Evolutionary conservation across 2,113 vertebrate species (phyloP).

Genomic region (Hirundichthys speculiger): DNA sequence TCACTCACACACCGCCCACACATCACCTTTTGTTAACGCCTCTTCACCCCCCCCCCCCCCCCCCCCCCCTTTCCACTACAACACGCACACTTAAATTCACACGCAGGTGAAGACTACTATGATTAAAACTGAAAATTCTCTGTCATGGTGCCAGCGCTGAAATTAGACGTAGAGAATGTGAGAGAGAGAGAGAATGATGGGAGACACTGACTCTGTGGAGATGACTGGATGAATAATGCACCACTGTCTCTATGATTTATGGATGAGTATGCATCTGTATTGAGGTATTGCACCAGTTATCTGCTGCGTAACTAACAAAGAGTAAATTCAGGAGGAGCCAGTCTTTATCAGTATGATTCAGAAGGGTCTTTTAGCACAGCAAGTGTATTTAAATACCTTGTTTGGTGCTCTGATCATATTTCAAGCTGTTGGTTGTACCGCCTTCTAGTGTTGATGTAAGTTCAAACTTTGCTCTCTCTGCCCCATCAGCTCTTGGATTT

Average conservation of each 20-base stretch:
- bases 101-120: conserved; percentile 37
- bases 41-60: no score
- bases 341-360: conserved; percentile 19
- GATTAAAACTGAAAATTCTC: conserved; percentile 61
- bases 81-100: not conserved
- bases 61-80: conserved; percentile 5
- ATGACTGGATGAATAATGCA: conserved; percentile 78
- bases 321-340: conserved; percentile 29
- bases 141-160: conserved; percentile 38
- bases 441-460: not conserved
- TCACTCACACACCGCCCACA: conserved; percentile 34
- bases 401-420: not conserved
- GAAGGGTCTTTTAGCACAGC: conserved; percentile 1
- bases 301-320: conserved; percentile 56
- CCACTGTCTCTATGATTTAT: conserved; percentile 67
- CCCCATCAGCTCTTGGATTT: no score
- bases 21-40: conserved; percentile 54
- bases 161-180: conserved; percentile 42
- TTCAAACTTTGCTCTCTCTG: not conserved
- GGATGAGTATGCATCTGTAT: conserved; percentile 68
- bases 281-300: conserved; percentile 64
- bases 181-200: conserved; percentile 36
- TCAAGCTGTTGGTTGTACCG: conserved; percentile 2
- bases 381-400: no score
- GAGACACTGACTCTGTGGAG: conserved; percentile 48